Conservation (phyloP, 2,113 vertebrate genomes). For the Chaetodon trifascialis region DNA sequence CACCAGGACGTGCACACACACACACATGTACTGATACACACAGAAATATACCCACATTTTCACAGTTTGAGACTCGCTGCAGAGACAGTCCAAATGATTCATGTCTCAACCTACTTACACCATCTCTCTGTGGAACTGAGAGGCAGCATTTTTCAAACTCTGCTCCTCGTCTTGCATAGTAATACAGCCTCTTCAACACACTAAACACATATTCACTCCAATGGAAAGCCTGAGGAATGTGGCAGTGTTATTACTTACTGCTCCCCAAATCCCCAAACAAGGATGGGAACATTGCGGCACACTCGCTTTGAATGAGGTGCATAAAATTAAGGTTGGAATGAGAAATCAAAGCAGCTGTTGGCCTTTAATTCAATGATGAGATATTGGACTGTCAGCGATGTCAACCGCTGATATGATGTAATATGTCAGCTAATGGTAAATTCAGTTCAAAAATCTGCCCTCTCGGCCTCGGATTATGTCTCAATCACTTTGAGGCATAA, state of each 20-base stretch:
- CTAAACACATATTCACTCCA: conserved; percentile 71
- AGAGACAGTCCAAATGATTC: conserved; percentile 75
- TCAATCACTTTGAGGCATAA: not conserved
- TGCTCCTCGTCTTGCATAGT: conserved; percentile 66
- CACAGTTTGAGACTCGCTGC: conserved; percentile 50
- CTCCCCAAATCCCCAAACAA: conserved; percentile 72
- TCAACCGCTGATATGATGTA: not conserved
- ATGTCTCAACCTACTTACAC: conserved; percentile 82
- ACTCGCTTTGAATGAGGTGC: conserved; percentile 42
- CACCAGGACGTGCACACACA: conserved; percentile 42
- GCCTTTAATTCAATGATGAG: conserved; percentile 61
- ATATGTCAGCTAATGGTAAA: conserved; percentile 13
- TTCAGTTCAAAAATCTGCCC: not conserved
- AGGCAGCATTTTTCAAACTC: conserved; percentile 64
- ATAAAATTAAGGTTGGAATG: conserved; percentile 48
- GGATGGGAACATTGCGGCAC: conserved; percentile 37
- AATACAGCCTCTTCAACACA: conserved; percentile 68
- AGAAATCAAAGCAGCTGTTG: conserved; percentile 60
- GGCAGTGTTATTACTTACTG: conserved; percentile 72
- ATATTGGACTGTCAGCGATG: conserved; percentile 23
- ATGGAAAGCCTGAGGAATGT: conserved; percentile 64
- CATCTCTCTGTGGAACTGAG: conserved; percentile 70
- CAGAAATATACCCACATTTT: conserved; percentile 31
- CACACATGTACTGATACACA: not conserved
- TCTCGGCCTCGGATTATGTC: not conserved